These are phyloP conservation scores for Neoseiulus cucumeris DNA, from an alignment of 1,140 invertebrate genomes.

Conservation along the genomic window DNA sequence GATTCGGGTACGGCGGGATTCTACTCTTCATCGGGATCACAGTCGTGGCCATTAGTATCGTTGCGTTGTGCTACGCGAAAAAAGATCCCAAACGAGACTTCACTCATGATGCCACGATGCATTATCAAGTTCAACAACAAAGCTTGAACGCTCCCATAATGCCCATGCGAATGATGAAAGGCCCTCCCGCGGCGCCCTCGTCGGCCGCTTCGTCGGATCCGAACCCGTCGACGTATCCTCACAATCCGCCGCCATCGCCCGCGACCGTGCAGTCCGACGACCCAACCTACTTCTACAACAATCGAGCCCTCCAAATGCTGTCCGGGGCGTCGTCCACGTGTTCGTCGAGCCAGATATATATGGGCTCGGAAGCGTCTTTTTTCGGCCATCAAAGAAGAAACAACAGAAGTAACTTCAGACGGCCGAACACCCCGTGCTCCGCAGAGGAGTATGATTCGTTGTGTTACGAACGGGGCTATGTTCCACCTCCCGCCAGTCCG, in stretches of 20 bases:
- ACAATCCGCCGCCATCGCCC: background rate
- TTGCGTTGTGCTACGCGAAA: conserved; percentile 5
- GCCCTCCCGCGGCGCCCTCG: background rate
- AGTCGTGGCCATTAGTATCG: background rate
- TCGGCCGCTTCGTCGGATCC: background rate
- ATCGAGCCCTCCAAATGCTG: background rate
- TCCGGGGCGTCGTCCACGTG: background rate
- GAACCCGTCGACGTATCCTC: background rate
- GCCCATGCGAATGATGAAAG: background rate
- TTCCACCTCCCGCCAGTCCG: background rate
- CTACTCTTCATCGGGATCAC: background rate
- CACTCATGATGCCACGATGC: conserved; percentile 22
- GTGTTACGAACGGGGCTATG: background rate
- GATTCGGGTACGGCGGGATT: no score
- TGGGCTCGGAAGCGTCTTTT: background rate
- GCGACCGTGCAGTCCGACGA: background rate
- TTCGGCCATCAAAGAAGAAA: background rate
- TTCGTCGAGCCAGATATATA: background rate
- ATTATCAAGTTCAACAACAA: conserved; percentile 21
- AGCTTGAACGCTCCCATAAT: conserved; percentile 5
- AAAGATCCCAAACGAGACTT: conserved; percentile 11
- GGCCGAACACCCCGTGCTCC: conserved; percentile 1
- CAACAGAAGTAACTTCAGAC: background rate
- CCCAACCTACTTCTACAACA: background rate
- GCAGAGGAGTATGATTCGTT: background rate